Conservation (phyloP, 2,888 invertebrate genomes). For the Limnephilus marmoratus region DNA sequence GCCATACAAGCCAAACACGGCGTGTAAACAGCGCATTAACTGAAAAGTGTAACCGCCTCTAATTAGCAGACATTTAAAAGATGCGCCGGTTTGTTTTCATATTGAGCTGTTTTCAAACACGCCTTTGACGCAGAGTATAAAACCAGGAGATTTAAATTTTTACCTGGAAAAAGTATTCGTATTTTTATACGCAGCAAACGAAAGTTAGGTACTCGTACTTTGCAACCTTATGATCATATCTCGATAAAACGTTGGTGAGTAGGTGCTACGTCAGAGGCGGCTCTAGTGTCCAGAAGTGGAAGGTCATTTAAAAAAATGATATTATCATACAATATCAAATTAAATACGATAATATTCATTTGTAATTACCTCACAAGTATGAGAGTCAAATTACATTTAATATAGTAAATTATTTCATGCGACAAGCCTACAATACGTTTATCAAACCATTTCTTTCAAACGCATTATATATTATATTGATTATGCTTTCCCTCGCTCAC, state of each 20-base stretch:
- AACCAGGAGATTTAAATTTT: neutral
- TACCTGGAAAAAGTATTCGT: neutral
- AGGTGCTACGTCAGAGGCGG: too few species aligned
- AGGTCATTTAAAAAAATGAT: too few species aligned
- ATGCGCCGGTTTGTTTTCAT: neutral
- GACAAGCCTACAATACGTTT: too few species aligned
- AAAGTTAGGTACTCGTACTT: neutral
- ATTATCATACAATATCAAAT: too few species aligned
- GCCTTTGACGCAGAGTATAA: neutral
- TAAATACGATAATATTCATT: too few species aligned
- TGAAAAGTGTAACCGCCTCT: neutral
- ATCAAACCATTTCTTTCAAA: too few species aligned
- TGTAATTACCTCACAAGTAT: too few species aligned
- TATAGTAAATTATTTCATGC: too few species aligned
- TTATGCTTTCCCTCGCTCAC: too few species aligned
- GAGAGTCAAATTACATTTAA: too few species aligned
- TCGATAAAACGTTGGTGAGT: neutral
- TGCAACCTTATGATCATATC: neutral
- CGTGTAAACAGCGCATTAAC: neutral
- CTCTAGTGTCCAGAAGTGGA: too few species aligned
- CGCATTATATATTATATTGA: too few species aligned
- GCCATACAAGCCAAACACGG: neutral
- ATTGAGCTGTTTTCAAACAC: neutral
- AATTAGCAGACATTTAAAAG: slow-evolving; percentile 2
- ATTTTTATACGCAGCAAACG: neutral